Base-by-base conservation (phyloP, 2,113 vertebrate species). In the Excalfactoria chinensis region DNA sequence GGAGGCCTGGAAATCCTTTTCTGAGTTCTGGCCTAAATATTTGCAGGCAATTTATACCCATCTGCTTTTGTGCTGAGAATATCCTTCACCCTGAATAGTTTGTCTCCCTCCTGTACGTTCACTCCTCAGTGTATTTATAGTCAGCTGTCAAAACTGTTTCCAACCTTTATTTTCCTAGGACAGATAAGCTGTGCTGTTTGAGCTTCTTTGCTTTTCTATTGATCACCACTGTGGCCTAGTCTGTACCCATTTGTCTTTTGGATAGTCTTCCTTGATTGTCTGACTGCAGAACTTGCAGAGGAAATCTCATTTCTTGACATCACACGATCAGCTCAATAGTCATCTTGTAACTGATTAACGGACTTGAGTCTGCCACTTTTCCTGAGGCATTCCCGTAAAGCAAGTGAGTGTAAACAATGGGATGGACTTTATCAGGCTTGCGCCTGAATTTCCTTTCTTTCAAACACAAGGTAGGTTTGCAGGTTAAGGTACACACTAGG, bases 391-490 rank as follows among this genome's bases (percentile, higher is more conserved):
- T 59, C 28, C 43, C 11, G 5, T 30, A 53, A 41, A 2, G 15
- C 48, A 9, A 88, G 19, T 34, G 64, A 80, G 22, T 1, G 3
- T 9, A 23, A 43, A 48, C 51, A 17, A 60, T 16, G 5, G 9
- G 8, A 68, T 1, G 0, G 0, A 0, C 18, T 81, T 71, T 66
- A 51, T 35, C 21, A 62, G 23, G 5, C 5, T 37, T 16, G 6
- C 67, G 34, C 32, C 66, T 9, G 1, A 7, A 48, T 86, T 81
- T 28, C 6, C 13, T 51, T 25, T 87, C 0, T 62, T 67, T 71
- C 11, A 86, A 60, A 46, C 41, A 51, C 6, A 20, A 78, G 8
- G 48, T 51, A 62, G 26, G 40, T n/a, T 44, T 56, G 40, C 48
- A 60, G 20, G 28, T 72, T 71, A 63, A 72, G 23, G 28, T 56